Evolutionary conservation across 2,113 vertebrate genomes (phyloP), one percentile per base, ranked within the genome.

Genomic region (Azemiops feae): DNA sequence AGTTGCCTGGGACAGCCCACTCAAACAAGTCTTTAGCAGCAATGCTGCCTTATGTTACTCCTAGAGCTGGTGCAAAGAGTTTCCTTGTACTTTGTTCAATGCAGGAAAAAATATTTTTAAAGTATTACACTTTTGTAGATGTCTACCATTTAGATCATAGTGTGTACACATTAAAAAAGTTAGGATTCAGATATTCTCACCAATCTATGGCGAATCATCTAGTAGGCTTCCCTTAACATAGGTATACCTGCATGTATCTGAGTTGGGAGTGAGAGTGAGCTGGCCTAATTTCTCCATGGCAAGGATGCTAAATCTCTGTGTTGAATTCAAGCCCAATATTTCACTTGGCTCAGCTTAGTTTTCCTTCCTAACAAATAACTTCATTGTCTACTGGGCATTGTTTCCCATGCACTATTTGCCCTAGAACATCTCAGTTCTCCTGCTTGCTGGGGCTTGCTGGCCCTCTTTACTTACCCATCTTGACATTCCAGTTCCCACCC

Each of bases 401-500:
- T 39, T 45, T 57, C 30, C 9, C 10, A 22, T 64, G 74, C 81
- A 87, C 45, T 90, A 22, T 60, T 43, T 47, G 47, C 57, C 57
- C 43, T 54, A 43, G 52, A 52, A 91, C 50, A 55, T 88, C 58
- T 88, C 3, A 1, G 52, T 45, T 85, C 3, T 45, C 11, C 16
- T 87, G 81, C 93, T 89, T 94, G 93, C 43, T 87, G 22, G 12
- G 88, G 91, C 93, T 94, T 86, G 93, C 57, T 88, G 89, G 34
- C 34, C 50, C 20, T 25, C 10, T 81, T 91, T 81, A 53, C 47
- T 74, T 90, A 93, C 53, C 57, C 30, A 45, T 50, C 93, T 69
- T 47, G 88, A 94, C 57, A 90, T 92, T 94, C 93, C 81, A 9
- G 93, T 94, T 94, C 88, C 81, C 87, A 55, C 43, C 91, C 47